These are phyloP conservation scores for Andrena camellia DNA, from an alignment of 2,888 invertebrate genomes.

Conservation along the genomic window DNA sequence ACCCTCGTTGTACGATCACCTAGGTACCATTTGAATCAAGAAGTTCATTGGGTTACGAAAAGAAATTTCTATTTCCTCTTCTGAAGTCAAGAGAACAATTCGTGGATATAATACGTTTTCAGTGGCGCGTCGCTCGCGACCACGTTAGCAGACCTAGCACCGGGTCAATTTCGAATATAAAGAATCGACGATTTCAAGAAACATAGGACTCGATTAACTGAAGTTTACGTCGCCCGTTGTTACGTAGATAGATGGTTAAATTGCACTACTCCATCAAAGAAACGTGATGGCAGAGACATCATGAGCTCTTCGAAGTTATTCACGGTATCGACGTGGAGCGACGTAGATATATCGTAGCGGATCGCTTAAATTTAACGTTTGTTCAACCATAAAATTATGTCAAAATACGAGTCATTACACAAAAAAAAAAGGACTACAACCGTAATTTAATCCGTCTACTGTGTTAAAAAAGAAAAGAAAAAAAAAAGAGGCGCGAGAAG, in stretches of 20 bases:
- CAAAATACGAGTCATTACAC: constrained; percentile 30
- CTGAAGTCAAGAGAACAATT: background rate
- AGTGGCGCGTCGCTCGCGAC: background rate
- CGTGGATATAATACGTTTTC: background rate
- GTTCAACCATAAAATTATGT: constrained; percentile 44
- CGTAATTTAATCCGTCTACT: constrained; percentile 49
- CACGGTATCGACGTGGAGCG: constrained; percentile 25
- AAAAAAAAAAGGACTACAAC: constrained; percentile 9
- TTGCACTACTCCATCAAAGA: constrained; percentile 67
- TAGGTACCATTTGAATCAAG: too few relatives aligned
- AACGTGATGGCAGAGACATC: constrained; percentile 24
- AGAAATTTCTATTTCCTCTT: background rate
- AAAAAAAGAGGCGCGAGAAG: constrained; percentile 10
- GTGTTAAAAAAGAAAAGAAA: constrained; percentile 35
- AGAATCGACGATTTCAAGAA: background rate
- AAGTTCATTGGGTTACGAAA: too few relatives aligned
- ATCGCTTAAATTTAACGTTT: constrained; percentile 40
- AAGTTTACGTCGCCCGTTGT: constrained; percentile 25
- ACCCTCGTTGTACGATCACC: constrained; percentile 14
- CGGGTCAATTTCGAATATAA: constrained; percentile 1
- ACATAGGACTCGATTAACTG: constrained; percentile 2
- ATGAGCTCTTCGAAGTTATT: constrained; percentile 4
- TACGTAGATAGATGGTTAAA: constrained; percentile 40
- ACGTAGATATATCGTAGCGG: constrained; percentile 9
- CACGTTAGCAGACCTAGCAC: background rate